Conservation (phyloP, 2,888 invertebrate species). For the Stomorhina lunata region DNA sequence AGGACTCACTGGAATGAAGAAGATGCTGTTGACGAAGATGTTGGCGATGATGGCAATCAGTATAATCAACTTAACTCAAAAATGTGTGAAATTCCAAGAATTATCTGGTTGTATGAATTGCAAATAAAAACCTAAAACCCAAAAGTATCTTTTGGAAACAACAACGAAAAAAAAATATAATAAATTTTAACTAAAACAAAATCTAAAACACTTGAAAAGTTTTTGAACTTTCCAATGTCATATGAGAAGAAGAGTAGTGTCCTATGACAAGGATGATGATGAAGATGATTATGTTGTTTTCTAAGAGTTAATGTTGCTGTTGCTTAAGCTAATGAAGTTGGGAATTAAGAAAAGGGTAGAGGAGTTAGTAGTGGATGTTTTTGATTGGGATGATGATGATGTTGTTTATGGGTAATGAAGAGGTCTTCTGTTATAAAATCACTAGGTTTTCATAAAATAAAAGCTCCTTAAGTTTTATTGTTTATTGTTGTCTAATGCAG, state of each 20-base stretch:
- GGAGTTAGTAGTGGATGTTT: neutral
- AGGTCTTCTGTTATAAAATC: neutral
- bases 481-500: constrained; percentile 25
- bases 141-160: too few relatives aligned
- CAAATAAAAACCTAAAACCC: neutral
- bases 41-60: constrained; percentile 6
- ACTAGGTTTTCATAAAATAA: constrained; percentile 14
- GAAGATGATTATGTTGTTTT: neutral
- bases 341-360: neutral
- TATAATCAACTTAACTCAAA: constrained; percentile 56
- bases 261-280: neutral
- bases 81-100: constrained; percentile 65
- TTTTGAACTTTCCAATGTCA: constrained; percentile 64
- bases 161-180: constrained; percentile 4
- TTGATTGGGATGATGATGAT: too few relatives aligned
- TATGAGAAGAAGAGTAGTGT: neutral
- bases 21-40: neutral
- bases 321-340: neutral
- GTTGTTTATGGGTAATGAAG: too few relatives aligned
- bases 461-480: constrained; percentile 6
- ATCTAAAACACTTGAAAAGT: constrained; percentile 28
- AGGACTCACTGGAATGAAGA: neutral
- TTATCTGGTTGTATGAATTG: constrained; percentile 10
- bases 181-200: neutral
- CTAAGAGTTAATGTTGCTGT: constrained; percentile 1